Percentiles rank a stretch among this genome's conserved stretches.
Conservation (phyloP, 2,113 vertebrate genomes). For the Mustela lutreola region DNA sequence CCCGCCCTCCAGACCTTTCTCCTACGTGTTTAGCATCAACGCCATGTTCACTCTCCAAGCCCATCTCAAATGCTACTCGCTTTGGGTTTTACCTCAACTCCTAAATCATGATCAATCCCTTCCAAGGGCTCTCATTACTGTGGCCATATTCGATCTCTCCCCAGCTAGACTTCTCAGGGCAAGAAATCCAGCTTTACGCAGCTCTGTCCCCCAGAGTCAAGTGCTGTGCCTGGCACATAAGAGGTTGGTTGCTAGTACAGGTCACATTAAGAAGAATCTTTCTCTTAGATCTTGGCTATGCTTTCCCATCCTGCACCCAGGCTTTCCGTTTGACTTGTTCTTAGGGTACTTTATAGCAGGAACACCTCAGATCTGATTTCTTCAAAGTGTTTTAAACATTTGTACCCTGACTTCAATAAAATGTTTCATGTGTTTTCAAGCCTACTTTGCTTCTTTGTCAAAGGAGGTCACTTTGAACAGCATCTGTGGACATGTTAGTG, state of each 20-base stretch:
- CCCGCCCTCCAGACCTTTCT: neutral
- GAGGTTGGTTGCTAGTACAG: neutral
- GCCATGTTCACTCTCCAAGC: neutral
- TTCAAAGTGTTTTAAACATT: slow-evolving; percentile 63
- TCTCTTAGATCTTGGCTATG: neutral
- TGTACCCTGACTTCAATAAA: neutral
- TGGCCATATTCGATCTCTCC: neutral
- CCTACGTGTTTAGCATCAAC: no score
- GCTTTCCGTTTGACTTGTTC: neutral
- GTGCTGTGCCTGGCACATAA: neutral
- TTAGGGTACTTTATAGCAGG: neutral
- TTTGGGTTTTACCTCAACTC: neutral
- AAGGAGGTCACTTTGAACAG: slow-evolving; percentile 46
- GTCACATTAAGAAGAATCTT: neutral
- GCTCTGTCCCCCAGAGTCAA: neutral
- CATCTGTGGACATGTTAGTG: neutral
- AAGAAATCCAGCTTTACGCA: neutral
- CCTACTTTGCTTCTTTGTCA: neutral
- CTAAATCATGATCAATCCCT: neutral
- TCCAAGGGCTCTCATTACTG: neutral
- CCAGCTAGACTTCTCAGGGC: neutral
- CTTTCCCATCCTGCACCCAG: neutral
- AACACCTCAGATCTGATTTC: slow-evolving; percentile 45
- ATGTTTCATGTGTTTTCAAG: slow-evolving; percentile 26
- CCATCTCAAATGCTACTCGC: neutral